A percentile compares a stretch with the other conserved stretches of the same genome.
These are phyloP conservation scores for Pelodytes ibericus DNA, from an alignment of 2,797 vertebrate genomes.

Conservation along the genomic window DNA sequence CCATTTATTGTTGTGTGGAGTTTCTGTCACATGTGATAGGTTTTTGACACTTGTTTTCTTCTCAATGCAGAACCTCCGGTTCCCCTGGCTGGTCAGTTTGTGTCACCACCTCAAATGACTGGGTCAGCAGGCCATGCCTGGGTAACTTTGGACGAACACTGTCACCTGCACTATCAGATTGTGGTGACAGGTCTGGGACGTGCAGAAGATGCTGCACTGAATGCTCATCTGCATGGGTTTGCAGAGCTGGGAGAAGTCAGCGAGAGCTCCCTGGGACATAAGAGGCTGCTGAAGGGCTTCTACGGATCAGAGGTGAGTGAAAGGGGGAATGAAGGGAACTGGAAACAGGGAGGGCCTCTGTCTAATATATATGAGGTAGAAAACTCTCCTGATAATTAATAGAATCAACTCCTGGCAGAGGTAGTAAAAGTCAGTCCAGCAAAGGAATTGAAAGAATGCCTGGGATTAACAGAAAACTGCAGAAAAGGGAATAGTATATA, in stretches of 20 bases:
- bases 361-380: not conserved
- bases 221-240: slow-evolving; percentile 87
- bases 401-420: slow-evolving; percentile 6
- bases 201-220: slow-evolving; percentile 80
- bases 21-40: not conserved
- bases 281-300: slow-evolving; percentile 91
- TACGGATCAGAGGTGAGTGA: slow-evolving; percentile 88
- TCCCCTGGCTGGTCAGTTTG: slow-evolving; percentile 84
- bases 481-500: not conserved
- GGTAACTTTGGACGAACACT: slow-evolving; percentile 89
- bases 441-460: slow-evolving; percentile 2
- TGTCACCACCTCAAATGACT: slow-evolving; percentile 81
- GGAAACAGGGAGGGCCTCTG: not conserved
- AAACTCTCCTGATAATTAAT: slow-evolving; percentile 4
- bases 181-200: slow-evolving; percentile 85
- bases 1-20: not conserved
- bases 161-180: slow-evolving; percentile 94
- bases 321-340: not conserved
- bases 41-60: not conserved
- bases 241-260: slow-evolving; percentile 88
- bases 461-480: not conserved
- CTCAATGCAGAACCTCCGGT: slow-evolving; percentile 76
- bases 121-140: slow-evolving; percentile 88
- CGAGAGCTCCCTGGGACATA: slow-evolving; percentile 77
- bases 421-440: slow-evolving; percentile 2